Evolutionary conservation across 2,797 vertebrate species (phyloP), one percentile per base, ranked within the genome.

Genomic region (Peromyscus attwateri): DNA sequence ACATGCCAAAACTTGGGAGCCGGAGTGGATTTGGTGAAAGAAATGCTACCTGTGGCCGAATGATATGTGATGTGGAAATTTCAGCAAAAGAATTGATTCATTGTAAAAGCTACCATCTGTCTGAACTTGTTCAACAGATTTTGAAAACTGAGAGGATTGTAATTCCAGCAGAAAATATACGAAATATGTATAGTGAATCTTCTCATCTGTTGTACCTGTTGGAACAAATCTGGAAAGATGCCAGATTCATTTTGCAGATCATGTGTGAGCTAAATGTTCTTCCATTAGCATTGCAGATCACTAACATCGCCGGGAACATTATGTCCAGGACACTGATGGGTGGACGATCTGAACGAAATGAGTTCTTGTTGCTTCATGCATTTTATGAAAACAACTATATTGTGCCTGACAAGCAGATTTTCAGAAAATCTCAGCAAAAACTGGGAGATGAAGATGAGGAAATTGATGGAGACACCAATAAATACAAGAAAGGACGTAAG

Each of bases 321-420:
- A 99, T 99, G 99, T 99, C 99, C 23, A 99, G 99, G 94, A 99
- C 99, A 3, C 98, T 99, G 98, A 99, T 99, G 99, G 99, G 99
- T 0, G 99, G 99, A 23, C 99, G 99, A 77, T 97, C 99, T 0
- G 99, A 99, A 96, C 99, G 99, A 95, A 99, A 99, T 0, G 99
- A 99, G 98, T 99, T 99, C 98, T 99, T 99, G 97, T 98, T 99
- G 96, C 99, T 99, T 97, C 99, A 99, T 71, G 99, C 99, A 31
- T 99, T 99, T 98, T 98, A 99, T 57, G 99, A 99, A 97, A 99
- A 99, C 98, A 99, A 99, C 98, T 99, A 99, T 98, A 99, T 99
- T 25, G 99, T 99, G 83, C 99, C 99, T 0, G 99, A 99, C 98
- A 99, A 99, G 96, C 99, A 99, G 11, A 98, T 99, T 92, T 99